Conservation (phyloP, 2,888 invertebrate genomes). For the Calliopum simillimum region DNA sequence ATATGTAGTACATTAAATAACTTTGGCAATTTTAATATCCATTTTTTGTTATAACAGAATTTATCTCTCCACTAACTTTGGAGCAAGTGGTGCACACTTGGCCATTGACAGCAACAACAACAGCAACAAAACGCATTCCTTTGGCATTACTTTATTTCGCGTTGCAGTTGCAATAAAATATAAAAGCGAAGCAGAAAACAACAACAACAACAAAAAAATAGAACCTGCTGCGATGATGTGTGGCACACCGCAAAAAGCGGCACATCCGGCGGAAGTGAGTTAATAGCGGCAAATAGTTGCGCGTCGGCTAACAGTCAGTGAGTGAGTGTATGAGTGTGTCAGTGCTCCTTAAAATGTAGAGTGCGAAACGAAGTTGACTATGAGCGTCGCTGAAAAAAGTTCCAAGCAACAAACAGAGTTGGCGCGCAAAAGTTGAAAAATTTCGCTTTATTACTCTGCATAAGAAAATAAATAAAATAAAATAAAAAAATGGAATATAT, state of each 20-base stretch:
- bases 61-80: too few relatives aligned
- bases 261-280: conserved; percentile 9
- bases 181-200: background rate
- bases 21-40: too few relatives aligned
- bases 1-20: too few relatives aligned
- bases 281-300: background rate
- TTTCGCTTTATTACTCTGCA: background rate
- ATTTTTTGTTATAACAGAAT: too few relatives aligned
- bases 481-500: background rate
- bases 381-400: background rate
- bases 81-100: too few relatives aligned
- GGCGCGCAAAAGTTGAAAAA: background rate
- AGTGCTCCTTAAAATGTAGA: background rate
- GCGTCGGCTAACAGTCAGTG: background rate
- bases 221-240: background rate
- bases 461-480: background rate
- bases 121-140: background rate
- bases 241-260: background rate
- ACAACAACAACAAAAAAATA: too few relatives aligned
- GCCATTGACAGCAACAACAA: background rate
- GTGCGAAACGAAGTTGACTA: background rate
- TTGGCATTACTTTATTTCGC: conserved; percentile 1
- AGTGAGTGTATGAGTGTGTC: too few relatives aligned
- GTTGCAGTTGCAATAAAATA: conserved; percentile 13
- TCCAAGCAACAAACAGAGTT: too few relatives aligned